Evolutionary conservation across 2,113 vertebrate species (phyloP).

Genomic region (Phylloscopus trochilus): DNA sequence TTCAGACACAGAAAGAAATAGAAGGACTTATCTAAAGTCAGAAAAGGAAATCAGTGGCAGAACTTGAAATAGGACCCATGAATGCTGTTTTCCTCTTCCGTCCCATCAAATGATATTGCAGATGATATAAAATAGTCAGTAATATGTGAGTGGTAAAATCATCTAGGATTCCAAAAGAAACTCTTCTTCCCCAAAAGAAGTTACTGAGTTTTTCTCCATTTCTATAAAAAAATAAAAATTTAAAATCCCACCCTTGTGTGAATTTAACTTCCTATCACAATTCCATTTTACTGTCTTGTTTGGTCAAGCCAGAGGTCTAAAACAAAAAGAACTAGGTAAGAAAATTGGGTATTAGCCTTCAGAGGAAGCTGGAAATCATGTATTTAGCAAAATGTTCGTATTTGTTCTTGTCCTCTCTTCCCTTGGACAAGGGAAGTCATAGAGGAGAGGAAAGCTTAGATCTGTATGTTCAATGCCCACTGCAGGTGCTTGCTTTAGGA

Average conservation of each 20-base stretch:
- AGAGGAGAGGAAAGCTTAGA: background rate
- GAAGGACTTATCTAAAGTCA: background rate
- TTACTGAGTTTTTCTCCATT: background rate
- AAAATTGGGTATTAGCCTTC: background rate
- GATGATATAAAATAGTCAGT: background rate
- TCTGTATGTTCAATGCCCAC: background rate
- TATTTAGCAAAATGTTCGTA: background rate
- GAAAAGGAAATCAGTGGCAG: background rate
- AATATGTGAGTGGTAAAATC: background rate
- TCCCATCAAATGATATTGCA: background rate
- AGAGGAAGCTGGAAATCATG: background rate
- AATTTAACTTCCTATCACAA: background rate
- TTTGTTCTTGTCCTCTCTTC: background rate
- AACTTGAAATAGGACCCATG: background rate
- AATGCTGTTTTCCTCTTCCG: background rate
- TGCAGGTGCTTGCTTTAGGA: background rate
- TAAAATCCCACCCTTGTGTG: background rate
- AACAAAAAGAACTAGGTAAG: background rate
- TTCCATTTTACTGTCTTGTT: background rate
- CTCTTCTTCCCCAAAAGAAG: background rate
- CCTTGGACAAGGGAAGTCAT: background rate
- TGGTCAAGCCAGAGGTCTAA: background rate
- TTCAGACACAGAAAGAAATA: background rate
- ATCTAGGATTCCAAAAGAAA: background rate
- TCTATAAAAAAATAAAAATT: background rate